These are phyloP conservation scores for Equus przewalskii DNA, from an alignment of 2,113 vertebrate species.

Conservation along the genomic window DNA sequence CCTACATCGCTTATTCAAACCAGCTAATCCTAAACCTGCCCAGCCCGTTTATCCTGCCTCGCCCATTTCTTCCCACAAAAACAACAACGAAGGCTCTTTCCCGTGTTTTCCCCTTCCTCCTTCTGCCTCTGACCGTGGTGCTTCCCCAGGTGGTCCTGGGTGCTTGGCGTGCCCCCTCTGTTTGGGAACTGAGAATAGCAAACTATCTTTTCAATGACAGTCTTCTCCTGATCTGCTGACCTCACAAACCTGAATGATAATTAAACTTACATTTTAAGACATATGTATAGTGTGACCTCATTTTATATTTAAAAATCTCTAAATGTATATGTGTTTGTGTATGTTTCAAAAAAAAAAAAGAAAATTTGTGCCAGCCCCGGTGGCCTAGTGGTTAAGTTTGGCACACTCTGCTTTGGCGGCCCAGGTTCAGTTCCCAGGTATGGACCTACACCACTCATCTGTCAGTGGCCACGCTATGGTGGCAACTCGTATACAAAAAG, in stretches of 20 bases:
- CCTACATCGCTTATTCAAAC: not conserved
- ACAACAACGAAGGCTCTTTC: not conserved
- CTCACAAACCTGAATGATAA: not conserved
- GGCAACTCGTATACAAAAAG: too few species aligned
- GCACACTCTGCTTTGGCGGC: too few species aligned
- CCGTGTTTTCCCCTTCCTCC: not conserved
- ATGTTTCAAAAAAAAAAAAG: not conserved
- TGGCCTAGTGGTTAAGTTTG: too few species aligned
- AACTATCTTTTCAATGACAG: too few species aligned
- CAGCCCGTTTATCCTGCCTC: not conserved
- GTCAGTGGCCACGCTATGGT: too few species aligned
- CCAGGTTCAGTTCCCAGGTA: too few species aligned
- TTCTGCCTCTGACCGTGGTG: not conserved
- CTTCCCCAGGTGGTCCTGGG: not conserved
- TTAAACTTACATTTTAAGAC: not conserved
- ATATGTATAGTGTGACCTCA: not conserved
- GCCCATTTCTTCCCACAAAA: not conserved
- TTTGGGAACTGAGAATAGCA: not conserved
- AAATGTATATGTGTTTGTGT: not conserved
- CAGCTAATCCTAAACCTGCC: not conserved
- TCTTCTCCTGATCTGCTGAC: not conserved
- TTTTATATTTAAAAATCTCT: not conserved
- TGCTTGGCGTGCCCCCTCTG: not conserved
- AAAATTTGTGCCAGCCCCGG: too few species aligned
- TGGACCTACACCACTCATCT: too few species aligned